Evolutionary conservation across 2,113 vertebrate species (phyloP).

Genomic region (Capreolus pygargus): DNA sequence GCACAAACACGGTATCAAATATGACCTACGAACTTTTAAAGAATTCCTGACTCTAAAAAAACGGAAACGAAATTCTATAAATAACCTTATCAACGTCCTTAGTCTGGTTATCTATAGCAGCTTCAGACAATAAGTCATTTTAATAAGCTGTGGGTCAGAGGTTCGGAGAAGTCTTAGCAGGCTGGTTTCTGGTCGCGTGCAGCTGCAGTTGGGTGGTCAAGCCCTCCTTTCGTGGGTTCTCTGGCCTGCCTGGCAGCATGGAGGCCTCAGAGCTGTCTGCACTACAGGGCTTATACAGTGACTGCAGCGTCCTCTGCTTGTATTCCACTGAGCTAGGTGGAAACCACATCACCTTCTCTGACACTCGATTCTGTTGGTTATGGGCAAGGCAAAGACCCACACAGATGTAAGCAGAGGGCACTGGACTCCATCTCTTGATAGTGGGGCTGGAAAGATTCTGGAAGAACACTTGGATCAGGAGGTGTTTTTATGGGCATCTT

Average conservation of each 20-base stretch:
- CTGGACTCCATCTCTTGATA: neutral
- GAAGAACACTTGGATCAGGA: neutral
- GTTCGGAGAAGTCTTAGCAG: neutral
- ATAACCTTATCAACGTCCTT: neutral
- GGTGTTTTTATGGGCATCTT: neutral
- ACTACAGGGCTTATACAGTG: fast-evolving
- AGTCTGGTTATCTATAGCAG: neutral
- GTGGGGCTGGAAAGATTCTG: neutral
- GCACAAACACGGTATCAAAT: neutral
- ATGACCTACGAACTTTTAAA: neutral
- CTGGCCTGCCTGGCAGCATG: neutral
- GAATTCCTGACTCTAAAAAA: neutral
- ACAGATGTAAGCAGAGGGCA: neutral
- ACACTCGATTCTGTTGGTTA: neutral
- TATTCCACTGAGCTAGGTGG: neutral
- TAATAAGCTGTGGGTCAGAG: neutral
- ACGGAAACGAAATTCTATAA: neutral
- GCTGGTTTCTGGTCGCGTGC: neutral
- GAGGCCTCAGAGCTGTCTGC: neutral
- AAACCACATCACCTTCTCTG: neutral
- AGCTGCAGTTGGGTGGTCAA: neutral
- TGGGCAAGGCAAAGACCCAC: neutral
- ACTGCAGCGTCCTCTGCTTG: neutral
- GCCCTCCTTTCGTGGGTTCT: fast-evolving
- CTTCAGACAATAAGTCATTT: neutral